Evolutionary conservation across 1,140 invertebrate species (phyloP), one percentile per base, ranked within the genome.

Genomic region (Drosophila tropicalis): DNA sequence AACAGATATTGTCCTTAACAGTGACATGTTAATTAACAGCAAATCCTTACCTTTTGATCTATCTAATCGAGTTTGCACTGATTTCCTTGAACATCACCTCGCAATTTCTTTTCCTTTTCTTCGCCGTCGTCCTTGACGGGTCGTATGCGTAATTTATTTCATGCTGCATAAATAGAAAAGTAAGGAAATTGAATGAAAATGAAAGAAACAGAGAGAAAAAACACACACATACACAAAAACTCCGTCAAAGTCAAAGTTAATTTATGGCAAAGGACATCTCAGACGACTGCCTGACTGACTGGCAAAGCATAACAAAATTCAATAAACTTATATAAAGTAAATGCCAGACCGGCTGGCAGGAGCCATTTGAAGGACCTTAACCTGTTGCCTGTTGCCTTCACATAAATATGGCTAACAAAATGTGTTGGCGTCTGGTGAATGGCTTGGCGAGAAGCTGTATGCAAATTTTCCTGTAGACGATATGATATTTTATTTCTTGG

Each of bases 271-370:
- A 51, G 72, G 17, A 51, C 17, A 29, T 7, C 9, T 10, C 12
- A 5, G 47, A 2, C 32, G 44, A 36, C 61, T 40, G 39, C n/a
- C 22, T 22, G 22, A 19, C 17, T 51, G 44, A 51, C 44, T 51
- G 44, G 9, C 17, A 22, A 22, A 47, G 44, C 70, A 62, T 39
- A 34, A 68, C 62, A 58, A 81, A 84, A 84, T 86, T 78, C 81
- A 84, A 84, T 84, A 77, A 84, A 72, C 81, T 74, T 47, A 19
- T 81, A 86, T 86, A 70, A 81, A 85, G 78, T 85, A 81, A 84
- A 73, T 74, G 81, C 44, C 44, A 47, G 44, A 17, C 44, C 44
- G 44, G 15, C 44, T 47, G 44, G 15, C 44, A 47, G 44, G 44
- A 47, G 44, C 17, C 73, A 70, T 66, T 85, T 84, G 81, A 84